Base-by-base conservation (phyloP, 2,797 vertebrate species). In the Pelochelys cantorii region DNA sequence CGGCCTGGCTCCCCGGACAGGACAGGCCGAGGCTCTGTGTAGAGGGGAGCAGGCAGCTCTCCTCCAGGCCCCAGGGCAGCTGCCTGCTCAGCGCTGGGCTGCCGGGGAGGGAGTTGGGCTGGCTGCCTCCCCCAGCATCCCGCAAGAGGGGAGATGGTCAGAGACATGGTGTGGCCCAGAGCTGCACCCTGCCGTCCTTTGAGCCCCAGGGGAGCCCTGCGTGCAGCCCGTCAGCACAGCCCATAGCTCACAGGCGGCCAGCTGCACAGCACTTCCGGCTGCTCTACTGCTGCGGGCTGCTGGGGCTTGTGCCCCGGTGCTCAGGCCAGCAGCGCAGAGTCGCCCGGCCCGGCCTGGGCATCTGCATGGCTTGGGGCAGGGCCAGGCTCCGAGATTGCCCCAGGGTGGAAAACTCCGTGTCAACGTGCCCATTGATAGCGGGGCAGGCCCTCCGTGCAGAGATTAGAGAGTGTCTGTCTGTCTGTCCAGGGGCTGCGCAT, bases 31-130 rank as follows among this genome's bases (percentile, higher is more conserved):
- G 42, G 42, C 42, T 42, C 42, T 42, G 42, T 42, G 42, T 42
- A 42, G 42, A 42, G 42, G 5, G 42, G 42, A 7, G 42, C 42
- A 42, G 42, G 42, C 42, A 42, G 42, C 42, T 42, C 42, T 7
- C 4, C 5, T 42, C 5, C 4, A 4, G 89, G 74, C 0, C 0
- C 59, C 83, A 52, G 59, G 8, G 4, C 75, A 74, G 42, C n/a
- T 59, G 59, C 59, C 27, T 62, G 27, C 27, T 62, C 59, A 31
- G 59, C 29, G 27, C 60, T 7, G 15, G 5, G 29, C 60, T 31
- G 60, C 4, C 17, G 60, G 15, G 15, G 60, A 62, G 60, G 60
- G 60, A 65, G 60, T 65, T 65, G 17, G 31, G 29, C 60, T 65
- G 29, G 29, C 29, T 65, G 27, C 27, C 29, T 17, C 29, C 7